Conservation (phyloP, 1,140 invertebrate species). For the Aradophagus sp. region DNA sequence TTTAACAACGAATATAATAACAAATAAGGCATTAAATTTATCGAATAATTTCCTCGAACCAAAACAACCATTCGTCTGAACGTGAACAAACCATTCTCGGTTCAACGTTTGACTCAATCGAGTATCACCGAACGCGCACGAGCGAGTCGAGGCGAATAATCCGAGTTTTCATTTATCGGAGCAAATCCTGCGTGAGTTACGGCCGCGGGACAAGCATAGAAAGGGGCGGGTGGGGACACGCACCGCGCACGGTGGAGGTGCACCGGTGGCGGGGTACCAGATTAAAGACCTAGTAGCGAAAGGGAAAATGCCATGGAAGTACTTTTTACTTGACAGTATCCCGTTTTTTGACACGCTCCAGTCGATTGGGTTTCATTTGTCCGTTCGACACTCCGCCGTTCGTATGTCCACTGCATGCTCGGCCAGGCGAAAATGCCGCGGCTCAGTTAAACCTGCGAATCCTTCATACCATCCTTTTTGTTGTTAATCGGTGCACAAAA, state of each 20-base stretch:
- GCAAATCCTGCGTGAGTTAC: not conserved
- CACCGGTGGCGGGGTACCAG: conserved; percentile 51
- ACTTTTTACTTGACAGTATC: conserved; percentile 64
- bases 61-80: too few relatives aligned
- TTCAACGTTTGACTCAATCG: too few relatives aligned
- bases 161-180: too few relatives aligned
- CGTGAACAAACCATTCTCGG: too few relatives aligned
- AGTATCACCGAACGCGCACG: too few relatives aligned
- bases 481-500: not conserved
- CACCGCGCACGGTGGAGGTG: conserved; percentile 21
- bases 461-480: not conserved
- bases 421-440: conserved; percentile 46
- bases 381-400: conserved; percentile 58
- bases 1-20: too few relatives aligned
- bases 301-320: conserved; percentile 69
- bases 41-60: too few relatives aligned
- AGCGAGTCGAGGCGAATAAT: too few relatives aligned
- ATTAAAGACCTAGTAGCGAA: conserved; percentile 64
- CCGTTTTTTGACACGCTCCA: conserved; percentile 69
- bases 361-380: conserved; percentile 72
- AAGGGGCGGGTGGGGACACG: not conserved
- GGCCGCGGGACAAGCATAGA: conserved; percentile 8
- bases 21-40: too few relatives aligned
- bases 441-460: conserved; percentile 14
- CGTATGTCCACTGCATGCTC: conserved; percentile 31